Percentiles rank a stretch among this genome's conserved stretches.
phyloP scores from a whole-genome alignment of 1,140 invertebrate species.

The Scylla paramamosain region DNA sequence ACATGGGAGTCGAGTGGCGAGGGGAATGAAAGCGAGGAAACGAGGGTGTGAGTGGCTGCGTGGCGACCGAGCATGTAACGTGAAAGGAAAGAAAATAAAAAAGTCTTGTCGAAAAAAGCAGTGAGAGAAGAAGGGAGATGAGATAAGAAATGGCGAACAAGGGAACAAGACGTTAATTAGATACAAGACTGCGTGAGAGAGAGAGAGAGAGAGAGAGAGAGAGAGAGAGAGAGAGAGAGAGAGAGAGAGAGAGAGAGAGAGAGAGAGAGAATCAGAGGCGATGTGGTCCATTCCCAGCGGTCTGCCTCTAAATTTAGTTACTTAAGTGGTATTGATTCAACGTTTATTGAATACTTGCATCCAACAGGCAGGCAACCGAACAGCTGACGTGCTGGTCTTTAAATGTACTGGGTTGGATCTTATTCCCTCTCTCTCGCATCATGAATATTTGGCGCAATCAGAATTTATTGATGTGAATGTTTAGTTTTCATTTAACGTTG shows the following conservation, averaged over 20 bases:
- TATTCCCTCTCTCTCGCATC: no score
- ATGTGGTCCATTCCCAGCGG: not conserved
- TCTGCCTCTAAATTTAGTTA: slow-evolving; percentile 1
- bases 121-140: not conserved
- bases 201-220: not conserved
- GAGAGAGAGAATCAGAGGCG: not conserved
- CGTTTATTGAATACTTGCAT: slow-evolving; percentile 13
- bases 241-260: slow-evolving; percentile 34
- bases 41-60: slow-evolving; percentile 16
- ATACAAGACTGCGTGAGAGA: not conserved
- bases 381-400: no score
- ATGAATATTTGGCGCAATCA: no score
- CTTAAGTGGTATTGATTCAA: not conserved
- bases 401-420: no score
- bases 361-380: not conserved
- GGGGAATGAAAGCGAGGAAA: not conserved
- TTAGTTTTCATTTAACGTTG: no score
- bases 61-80: not conserved
- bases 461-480: no score
- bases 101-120: not conserved
- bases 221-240: not conserved
- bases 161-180: not conserved
- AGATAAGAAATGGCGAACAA: not conserved
- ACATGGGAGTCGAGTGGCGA: not conserved
- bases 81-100: not conserved